Conservation (phyloP, 2,113 vertebrate species). For the Protomyctophum bolini region DNA sequence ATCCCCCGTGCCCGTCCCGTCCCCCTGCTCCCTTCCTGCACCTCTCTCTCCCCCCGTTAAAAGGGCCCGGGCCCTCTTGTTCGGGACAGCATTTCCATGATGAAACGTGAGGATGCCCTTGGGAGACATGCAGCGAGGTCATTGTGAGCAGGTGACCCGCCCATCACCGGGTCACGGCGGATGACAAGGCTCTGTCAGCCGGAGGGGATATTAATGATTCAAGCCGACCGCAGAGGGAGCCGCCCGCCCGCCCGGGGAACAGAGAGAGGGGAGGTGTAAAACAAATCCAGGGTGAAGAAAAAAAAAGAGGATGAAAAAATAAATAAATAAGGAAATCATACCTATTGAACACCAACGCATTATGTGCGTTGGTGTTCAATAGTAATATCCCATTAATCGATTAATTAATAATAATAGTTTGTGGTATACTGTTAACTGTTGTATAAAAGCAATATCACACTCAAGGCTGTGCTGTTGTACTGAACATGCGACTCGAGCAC, state of each 20-base stretch:
- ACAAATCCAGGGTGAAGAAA: not conserved
- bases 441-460: no score
- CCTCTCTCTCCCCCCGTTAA: no score
- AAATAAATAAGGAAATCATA: not conserved
- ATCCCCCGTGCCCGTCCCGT: slow-evolving; percentile 21
- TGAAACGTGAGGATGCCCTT: slow-evolving; percentile 75
- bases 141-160: slow-evolving; percentile 67
- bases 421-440: no score
- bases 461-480: no score
- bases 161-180: slow-evolving; percentile 68
- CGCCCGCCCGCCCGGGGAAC: no score
- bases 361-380: no score
- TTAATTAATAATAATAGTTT: no score
- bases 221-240: slow-evolving; percentile 47
- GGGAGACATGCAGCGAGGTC: slow-evolving; percentile 63
- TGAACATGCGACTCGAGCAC: no score
- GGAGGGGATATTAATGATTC: slow-evolving; percentile 73
- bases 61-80: slow-evolving; percentile 37
- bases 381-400: no score
- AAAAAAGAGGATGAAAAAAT: not conserved
- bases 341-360: slow-evolving; percentile 19
- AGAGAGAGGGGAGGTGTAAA: no score
- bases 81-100: slow-evolving; percentile 54
- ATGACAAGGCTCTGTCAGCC: slow-evolving; percentile 72
- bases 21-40: no score